phyloP scores from a whole-genome alignment of 2,797 vertebrate species.

The Chanos chanos region DNA sequence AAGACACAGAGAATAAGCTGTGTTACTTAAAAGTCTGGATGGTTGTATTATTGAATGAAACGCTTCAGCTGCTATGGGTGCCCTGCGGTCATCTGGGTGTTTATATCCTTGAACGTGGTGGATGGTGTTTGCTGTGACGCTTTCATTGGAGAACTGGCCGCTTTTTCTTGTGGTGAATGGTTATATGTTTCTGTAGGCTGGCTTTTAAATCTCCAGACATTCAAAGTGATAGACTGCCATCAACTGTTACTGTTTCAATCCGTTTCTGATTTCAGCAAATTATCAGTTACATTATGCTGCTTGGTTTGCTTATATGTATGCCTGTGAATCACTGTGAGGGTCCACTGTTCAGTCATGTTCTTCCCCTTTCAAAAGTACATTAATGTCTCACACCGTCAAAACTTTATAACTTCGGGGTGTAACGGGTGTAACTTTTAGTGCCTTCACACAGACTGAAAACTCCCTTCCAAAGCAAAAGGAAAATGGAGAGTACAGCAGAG shows the following conservation, averaged over 20 bases:
- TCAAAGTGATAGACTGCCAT: constrained; percentile 74
- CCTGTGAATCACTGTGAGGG: no score
- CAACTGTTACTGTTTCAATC: constrained; percentile 78
- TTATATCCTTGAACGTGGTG: constrained; percentile 64
- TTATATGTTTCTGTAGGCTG: constrained; percentile 59
- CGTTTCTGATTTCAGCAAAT: constrained; percentile 60
- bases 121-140: constrained; percentile 49
- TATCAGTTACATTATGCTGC: constrained; percentile 42
- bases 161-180: constrained; percentile 49
- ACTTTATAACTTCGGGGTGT: constrained; percentile 40
- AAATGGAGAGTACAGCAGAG: constrained; percentile 54
- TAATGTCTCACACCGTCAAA: constrained; percentile 33
- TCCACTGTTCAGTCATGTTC: no score
- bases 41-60: constrained; percentile 78
- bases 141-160: constrained; percentile 53
- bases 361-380: constrained; percentile 25
- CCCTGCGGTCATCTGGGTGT: constrained; percentile 72
- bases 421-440: constrained; percentile 44
- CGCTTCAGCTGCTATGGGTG: constrained; percentile 70
- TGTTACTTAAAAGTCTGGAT: constrained; percentile 74
- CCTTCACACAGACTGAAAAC: constrained; percentile 57
- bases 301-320: no score
- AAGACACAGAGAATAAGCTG: constrained; percentile 60
- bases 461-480: constrained; percentile 44
- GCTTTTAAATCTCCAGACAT: constrained; percentile 72